Evolutionary conservation across 2,888 invertebrate genomes (phyloP).

Genomic region (Trichogramma dendrolimi): DNA sequence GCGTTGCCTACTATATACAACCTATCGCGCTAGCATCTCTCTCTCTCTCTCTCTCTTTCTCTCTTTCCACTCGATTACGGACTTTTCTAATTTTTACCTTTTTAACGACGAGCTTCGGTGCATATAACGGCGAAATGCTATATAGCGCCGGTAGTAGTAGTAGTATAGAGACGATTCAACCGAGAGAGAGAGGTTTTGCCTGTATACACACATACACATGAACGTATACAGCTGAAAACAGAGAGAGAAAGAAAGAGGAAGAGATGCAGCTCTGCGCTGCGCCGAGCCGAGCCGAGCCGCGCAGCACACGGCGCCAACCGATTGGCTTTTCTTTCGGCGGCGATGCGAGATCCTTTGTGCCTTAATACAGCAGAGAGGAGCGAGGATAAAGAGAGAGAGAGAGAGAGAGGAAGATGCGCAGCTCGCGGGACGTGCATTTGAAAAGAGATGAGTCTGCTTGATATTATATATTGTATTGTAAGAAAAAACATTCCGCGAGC

Average conservation of each 20-base stretch:
- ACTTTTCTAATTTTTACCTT: constrained; percentile 29
- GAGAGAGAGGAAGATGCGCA: not conserved
- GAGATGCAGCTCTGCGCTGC: not conserved
- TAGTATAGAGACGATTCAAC: too few relatives aligned
- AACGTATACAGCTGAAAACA: not conserved
- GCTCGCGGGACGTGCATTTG: too few relatives aligned
- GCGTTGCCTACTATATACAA: too few relatives aligned
- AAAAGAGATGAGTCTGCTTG: too few relatives aligned
- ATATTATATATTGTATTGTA: not conserved
- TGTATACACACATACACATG: not conserved
- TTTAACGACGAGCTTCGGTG: not conserved
- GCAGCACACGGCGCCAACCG: too few relatives aligned
- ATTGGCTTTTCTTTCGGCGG: too few relatives aligned
- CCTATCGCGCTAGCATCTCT: too few relatives aligned
- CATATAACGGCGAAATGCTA: too few relatives aligned
- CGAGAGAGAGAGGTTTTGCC: not conserved
- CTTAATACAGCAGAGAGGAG: not conserved
- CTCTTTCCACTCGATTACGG: constrained; percentile 26
- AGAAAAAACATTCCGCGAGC: not conserved
- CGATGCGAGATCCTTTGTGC: too few relatives aligned
- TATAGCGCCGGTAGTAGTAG: too few relatives aligned
- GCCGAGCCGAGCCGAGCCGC: too few relatives aligned
- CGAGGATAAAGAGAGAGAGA: not conserved
- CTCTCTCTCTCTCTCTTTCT: not conserved
- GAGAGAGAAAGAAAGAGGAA: not conserved